These are phyloP conservation scores for Heloderma charlesbogerti DNA, from an alignment of 2,113 vertebrate genomes.

Conservation along the genomic window DNA sequence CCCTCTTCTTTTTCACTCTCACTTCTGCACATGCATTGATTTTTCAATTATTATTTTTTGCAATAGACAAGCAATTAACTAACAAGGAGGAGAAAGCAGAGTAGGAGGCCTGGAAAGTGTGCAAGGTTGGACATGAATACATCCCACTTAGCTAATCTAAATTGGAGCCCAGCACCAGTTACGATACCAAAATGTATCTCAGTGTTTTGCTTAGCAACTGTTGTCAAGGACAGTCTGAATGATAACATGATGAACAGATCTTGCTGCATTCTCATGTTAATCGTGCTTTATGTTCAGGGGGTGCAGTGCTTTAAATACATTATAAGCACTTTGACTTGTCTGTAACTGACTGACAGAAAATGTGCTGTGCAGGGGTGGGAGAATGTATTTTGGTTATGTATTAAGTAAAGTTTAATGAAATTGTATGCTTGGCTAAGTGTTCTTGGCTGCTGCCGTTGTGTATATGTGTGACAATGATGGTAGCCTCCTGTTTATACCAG, in stretches of 20 bases:
- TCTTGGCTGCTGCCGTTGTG: neutral
- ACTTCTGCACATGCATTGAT: neutral
- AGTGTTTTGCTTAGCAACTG: conserved; percentile 70
- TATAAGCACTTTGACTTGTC: conserved; percentile 49
- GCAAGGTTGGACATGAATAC: neutral
- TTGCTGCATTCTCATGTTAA: neutral
- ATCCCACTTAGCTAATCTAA: conserved; percentile 30
- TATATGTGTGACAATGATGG: neutral
- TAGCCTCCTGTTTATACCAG: neutral
- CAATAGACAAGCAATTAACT: neutral
- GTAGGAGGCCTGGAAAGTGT: neutral
- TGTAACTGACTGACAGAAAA: conserved; percentile 62
- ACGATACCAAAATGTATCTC: conserved; percentile 49
- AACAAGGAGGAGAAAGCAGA: neutral
- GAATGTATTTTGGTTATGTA: conserved; percentile 10
- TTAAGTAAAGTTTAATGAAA: conserved; percentile 18
- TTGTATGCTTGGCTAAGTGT: neutral
- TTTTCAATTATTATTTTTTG: neutral
- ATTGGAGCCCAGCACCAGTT: conserved; percentile 21
- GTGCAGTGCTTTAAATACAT: conserved; percentile 23
- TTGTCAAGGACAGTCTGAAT: conserved; percentile 65
- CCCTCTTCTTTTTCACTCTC: neutral
- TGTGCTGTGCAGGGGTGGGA: conserved; percentile 44
- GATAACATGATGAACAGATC: conserved; percentile 50
- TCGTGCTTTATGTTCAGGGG: conserved; percentile 23